These are phyloP conservation scores for Cochlearius cochlearius DNA, from an alignment of 2,113 vertebrate genomes.

Conservation along the genomic window DNA sequence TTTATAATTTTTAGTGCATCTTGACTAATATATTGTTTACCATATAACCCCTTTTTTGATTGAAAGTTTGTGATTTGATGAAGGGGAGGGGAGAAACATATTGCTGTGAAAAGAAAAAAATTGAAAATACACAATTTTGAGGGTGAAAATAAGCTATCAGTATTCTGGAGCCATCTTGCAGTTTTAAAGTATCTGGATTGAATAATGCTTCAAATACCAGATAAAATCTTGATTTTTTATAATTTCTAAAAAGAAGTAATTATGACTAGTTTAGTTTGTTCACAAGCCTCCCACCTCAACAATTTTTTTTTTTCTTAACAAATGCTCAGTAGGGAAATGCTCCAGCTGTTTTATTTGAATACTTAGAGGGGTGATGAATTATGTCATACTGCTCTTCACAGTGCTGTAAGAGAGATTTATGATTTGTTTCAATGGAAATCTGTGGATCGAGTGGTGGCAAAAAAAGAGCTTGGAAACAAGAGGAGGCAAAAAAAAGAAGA, in stretches of 20 bases:
- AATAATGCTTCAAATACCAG: neutral
- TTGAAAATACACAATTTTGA: neutral
- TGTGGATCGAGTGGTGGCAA: neutral
- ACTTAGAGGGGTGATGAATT: neutral
- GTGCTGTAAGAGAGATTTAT: neutral
- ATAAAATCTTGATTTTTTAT: neutral
- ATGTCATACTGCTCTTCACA: neutral
- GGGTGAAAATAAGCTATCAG: neutral
- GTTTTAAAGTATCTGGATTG: neutral
- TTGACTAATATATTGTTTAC: neutral
- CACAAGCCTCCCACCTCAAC: neutral
- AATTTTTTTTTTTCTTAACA: neutral
- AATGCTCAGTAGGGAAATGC: neutral
- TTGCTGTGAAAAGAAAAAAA: neutral
- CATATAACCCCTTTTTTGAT: accelerated
- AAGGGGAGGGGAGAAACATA: neutral
- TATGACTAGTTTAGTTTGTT: neutral
- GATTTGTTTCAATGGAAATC: neutral
- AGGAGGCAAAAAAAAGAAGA: neutral
- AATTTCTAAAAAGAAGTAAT: neutral
- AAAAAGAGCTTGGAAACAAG: neutral
- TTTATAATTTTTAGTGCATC: neutral
- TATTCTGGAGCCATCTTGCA: neutral
- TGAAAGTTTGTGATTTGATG: neutral
- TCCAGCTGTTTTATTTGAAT: neutral